Base-by-base conservation (phyloP, 2,113 vertebrate genomes). In the Mus spicilegus region DNA sequence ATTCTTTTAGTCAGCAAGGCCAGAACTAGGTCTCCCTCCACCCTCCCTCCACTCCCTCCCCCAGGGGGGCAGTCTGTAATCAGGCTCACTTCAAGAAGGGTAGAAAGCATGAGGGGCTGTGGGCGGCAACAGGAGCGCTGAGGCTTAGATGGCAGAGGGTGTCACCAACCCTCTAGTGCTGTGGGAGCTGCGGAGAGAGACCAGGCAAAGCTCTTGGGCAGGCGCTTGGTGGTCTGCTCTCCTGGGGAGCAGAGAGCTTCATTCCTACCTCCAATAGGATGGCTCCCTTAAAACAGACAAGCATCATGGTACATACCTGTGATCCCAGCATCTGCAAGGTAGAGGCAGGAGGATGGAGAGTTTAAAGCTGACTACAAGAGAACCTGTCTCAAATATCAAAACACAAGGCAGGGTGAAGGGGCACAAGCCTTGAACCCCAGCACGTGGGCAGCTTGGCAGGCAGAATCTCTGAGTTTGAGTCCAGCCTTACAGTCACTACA, bases 11-110 rank as follows among this genome's bases (percentile, higher is more conserved):
- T 90, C 89, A 87, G 49, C 93, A 82, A 39, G 89, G 89, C 91
- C 86, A 80, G 77, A 95, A 77, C 65, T 61, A 39, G 84, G 87
- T 36, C 61, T 84, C 77, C n/a, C 33, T 87, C 92, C 70, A 39
- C 93, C 95, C 84, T 85, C 75, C 46, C 10, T 39, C 61, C 89
- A 67, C 92, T 82, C 92, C 95, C 86, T 90, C 39, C 84, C 96
- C 89, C 78, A 77, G 2, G 63, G 92, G 93, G n/a, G 56, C n/a
- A 26, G 46, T 88, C 96, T 72, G 86, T 77, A 5, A 54, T 78
- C 58, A 67, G 84, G 46, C 80, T 91, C 7, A 49, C 39, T 72
- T 96, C 85, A 92, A 26, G 91, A 70, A 16, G 58, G 75, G 67
- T 82, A 58, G 77, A 81, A 87, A 93, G 76, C 20, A 0, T 4